Evolutionary conservation across 2,888 invertebrate species (phyloP), one percentile per base, ranked within the genome.

Genomic region (Seira musarum): DNA sequence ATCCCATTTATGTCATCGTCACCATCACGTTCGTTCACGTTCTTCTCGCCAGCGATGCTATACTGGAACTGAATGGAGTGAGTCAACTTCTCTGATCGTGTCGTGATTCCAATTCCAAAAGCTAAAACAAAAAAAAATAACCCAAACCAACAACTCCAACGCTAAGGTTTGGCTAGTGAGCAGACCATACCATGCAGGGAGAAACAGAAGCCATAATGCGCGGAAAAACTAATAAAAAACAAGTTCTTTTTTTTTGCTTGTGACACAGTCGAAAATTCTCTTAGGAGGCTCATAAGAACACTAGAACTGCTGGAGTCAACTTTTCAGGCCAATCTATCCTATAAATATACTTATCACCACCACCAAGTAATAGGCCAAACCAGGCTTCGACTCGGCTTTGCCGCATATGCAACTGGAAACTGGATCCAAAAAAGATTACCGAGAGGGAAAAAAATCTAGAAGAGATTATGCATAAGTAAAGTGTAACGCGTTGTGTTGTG

Each of bases 271-370:
- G 30, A 30, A 30, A 30, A 30, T 30, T 30, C 30, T 30, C 30
- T 15, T n/a, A 49, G 49, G 49, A 49, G 49, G 13, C 49, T 49
- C 17, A 49, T 40, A 40, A 40, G 40, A 40, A 40, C 40, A 40
- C 6, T 13, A n/a, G 61, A 63, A 21, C 64, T 24, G 46, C 71
- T 63, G n/a, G 71, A 71, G 63, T 63, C 71, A 63, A 71, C 63
- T 63, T 71, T 46, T n/a, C n/a, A 49, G 49, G 63, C 13, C 71
- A 71, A 71, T 40, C 68, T 57, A 24, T n/a, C 60, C 49, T 49
- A 49, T n/a, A 49, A 49, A 49, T 49, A 49, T 24, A n/a, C 64
- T 46, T 25, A 6, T 19, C 71, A 60, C 1, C 30, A 70, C 22
- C 17, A 22, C 19, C 21, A 49, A 49, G 49, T 49, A 49, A 49